phyloP scores from a whole-genome alignment of 30 jellyfish, hydroid and myxozoan genomes.

The Aurelia aurita region DNA sequence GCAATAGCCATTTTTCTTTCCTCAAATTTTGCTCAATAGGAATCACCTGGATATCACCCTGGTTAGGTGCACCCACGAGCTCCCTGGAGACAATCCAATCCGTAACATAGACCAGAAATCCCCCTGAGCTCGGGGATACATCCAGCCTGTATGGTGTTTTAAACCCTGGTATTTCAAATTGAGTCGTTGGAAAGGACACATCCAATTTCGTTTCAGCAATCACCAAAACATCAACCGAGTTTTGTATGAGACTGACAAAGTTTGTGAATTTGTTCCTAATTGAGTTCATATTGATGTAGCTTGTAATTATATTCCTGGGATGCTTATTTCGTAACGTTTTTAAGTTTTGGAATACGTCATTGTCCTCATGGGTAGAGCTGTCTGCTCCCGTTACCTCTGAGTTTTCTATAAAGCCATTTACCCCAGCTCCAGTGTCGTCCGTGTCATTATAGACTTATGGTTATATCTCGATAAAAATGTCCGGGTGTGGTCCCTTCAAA shows the following conservation, averaged over 20 bases:
- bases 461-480: slow-evolving; percentile 2
- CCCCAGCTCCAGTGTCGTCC: slow-evolving; percentile 32
- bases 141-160: too few species aligned
- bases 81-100: slow-evolving; percentile 14
- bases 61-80: slow-evolving; percentile 17
- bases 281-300: slow-evolving; percentile 41
- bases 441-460: slow-evolving; percentile 11
- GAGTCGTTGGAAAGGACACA: slow-evolving; percentile 24
- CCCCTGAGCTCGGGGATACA: too few species aligned
- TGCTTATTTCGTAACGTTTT: slow-evolving; percentile 19
- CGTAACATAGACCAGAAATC: slow-evolving; percentile 21
- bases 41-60: slow-evolving; percentile 6
- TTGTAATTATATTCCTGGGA: slow-evolving; percentile 20
- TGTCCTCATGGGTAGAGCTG: slow-evolving; percentile 13
- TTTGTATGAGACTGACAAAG: slow-evolving; percentile 28
- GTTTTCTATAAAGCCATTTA: slow-evolving; percentile 3
- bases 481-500: background rate
- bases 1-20: slow-evolving; percentile 16
- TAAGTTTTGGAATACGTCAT: slow-evolving; percentile 19
- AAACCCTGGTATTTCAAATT: slow-evolving; percentile 3
- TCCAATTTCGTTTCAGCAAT: slow-evolving; percentile 47
- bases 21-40: slow-evolving; percentile 15
- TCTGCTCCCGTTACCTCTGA: background rate
- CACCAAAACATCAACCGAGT: slow-evolving; percentile 23
- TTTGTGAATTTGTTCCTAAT: slow-evolving; percentile 13